These are phyloP conservation scores for Strigops habroptila DNA, from an alignment of 2,113 vertebrate genomes.

Conservation along the genomic window DNA sequence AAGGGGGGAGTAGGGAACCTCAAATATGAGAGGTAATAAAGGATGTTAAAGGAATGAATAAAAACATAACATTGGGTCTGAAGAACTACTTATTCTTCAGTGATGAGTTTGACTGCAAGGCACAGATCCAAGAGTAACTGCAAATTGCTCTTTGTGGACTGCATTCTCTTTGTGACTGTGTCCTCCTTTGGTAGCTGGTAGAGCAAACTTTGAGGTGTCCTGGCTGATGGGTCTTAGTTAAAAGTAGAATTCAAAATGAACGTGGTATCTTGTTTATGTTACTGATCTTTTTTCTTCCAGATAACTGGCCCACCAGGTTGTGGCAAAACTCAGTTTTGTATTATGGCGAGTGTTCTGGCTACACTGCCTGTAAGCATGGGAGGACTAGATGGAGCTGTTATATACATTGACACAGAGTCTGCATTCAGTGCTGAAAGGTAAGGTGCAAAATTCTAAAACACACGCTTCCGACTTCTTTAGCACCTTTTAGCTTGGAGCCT, in stretches of 20 bases:
- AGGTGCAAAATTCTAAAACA: background rate
- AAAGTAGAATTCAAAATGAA: background rate
- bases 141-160: background rate
- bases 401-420: conserved; percentile 84
- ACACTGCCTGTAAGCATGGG: conserved; percentile 79
- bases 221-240: background rate
- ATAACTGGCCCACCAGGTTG: conserved; percentile 85
- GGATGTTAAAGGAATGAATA: background rate
- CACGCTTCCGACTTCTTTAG: background rate
- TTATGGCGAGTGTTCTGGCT: conserved; percentile 83
- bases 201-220: background rate
- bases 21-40: background rate
- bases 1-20: background rate
- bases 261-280: background rate
- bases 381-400: conserved; percentile 77
- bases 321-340: conserved; percentile 87
- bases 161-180: background rate
- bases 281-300: conserved; percentile 46
- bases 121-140: background rate
- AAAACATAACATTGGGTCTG: background rate
- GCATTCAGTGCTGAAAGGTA: conserved; percentile 87
- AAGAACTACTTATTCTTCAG: background rate
- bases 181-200: background rate
- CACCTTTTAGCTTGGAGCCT: background rate
- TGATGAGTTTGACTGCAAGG: background rate